Conservation (phyloP, 1,140 invertebrate genomes). For the Eurosta solidaginis region DNA sequence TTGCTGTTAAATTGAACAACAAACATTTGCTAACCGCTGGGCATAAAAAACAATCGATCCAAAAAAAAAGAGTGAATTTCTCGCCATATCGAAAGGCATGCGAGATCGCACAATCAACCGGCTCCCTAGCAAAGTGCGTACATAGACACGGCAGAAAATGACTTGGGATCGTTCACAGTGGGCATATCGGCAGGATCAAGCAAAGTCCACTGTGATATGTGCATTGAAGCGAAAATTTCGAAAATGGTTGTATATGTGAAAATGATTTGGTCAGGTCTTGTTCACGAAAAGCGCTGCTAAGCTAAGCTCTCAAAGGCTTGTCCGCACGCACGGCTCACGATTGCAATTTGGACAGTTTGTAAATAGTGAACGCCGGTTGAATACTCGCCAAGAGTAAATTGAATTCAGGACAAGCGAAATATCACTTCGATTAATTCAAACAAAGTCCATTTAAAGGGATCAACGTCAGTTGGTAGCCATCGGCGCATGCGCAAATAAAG, state of each 20-base stretch:
- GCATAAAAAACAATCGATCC: not conserved
- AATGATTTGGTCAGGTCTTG: not conserved
- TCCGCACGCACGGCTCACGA: not conserved
- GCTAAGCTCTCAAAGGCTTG: too few relatives aligned
- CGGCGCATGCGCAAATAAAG: constrained; percentile 27
- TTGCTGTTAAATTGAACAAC: constrained; percentile 9
- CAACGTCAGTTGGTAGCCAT: constrained; percentile 35
- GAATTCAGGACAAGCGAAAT: constrained; percentile 39
- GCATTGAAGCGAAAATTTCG: not conserved
- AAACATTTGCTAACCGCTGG: not conserved
- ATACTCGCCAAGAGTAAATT: constrained; percentile 32
- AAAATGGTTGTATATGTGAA: not conserved
- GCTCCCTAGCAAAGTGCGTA: not conserved
- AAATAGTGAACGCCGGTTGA: not conserved
- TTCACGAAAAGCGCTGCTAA: too few relatives aligned
- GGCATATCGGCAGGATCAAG: constrained; percentile 36
- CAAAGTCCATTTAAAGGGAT: constrained; percentile 39
- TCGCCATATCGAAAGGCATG: not conserved
- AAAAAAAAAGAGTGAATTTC: not conserved
- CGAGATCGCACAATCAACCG: not conserved
- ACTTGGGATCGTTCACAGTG: not conserved
- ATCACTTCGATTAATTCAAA: constrained; percentile 41
- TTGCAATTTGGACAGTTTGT: too few relatives aligned
- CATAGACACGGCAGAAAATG: not conserved
- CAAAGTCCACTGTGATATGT: constrained; percentile 16